These are phyloP conservation scores for Premnoplex brunnescens DNA, from an alignment of 2,797 vertebrate species.

Conservation along the genomic window DNA sequence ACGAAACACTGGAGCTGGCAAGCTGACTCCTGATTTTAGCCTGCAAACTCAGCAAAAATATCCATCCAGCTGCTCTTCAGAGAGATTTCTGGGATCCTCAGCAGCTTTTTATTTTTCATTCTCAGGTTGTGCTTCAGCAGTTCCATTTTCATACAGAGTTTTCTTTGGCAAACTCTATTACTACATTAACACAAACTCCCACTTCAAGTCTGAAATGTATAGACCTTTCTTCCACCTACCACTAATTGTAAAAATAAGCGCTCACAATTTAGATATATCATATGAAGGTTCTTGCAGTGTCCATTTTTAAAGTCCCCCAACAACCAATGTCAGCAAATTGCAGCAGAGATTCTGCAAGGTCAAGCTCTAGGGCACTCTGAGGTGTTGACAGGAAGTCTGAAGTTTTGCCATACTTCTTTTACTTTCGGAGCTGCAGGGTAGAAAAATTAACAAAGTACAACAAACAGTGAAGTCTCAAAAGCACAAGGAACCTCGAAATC, in stretches of 20 bases:
- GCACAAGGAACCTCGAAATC: not conserved
- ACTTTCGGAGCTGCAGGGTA: not conserved
- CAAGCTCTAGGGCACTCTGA: not conserved
- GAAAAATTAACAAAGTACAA: not conserved
- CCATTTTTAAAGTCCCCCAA: not conserved
- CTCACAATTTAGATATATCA: conserved; percentile 3
- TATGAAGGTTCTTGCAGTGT: not conserved
- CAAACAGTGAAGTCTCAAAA: not conserved
- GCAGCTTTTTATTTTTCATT: conserved; percentile 23
- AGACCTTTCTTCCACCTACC: not conserved
- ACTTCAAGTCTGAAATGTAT: not conserved
- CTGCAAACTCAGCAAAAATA: conserved; percentile 28
- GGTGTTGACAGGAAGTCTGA: not conserved
- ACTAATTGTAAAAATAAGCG: not conserved
- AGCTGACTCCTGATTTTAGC: not conserved
- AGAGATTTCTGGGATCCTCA: conserved; percentile 14
- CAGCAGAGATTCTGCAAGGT: not conserved
- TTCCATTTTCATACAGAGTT: conserved; percentile 4
- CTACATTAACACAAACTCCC: conserved; percentile 8
- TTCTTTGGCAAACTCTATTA: conserved; percentile 51
- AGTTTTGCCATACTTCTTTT: not conserved
- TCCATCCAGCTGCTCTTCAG: conserved; percentile 26
- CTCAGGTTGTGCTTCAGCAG: conserved; percentile 28
- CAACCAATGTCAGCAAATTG: not conserved
- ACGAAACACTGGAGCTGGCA: conserved; percentile 8